Evolutionary conservation across 2,113 vertebrate genomes (phyloP).

Genomic region (Odontesthes bonariensis): DNA sequence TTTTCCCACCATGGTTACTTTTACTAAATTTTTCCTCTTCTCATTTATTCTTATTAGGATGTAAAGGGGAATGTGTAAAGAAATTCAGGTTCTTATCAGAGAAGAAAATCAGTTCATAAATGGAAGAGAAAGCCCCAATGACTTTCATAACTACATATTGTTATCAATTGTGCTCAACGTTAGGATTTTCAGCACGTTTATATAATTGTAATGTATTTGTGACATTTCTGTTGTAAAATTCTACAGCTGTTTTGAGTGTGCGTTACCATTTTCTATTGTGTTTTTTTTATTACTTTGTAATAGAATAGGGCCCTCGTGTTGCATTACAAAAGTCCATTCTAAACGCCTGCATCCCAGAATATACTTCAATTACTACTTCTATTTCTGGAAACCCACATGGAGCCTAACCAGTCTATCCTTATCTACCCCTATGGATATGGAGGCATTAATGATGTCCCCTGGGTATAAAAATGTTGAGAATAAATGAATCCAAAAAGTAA

Average conservation of each 20-base stretch:
- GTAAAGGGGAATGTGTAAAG: not conserved
- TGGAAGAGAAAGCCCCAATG: slow-evolving; percentile 2
- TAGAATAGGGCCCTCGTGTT: not conserved
- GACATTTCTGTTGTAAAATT: not conserved
- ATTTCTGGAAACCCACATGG: slow-evolving; percentile 6
- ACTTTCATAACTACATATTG: not conserved
- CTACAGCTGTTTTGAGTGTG: not conserved
- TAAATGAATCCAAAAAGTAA: slow-evolving; percentile 4
- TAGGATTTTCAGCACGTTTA: not conserved
- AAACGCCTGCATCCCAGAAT: not conserved
- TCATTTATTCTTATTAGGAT: slow-evolving; percentile 3
- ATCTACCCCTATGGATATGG: not conserved
- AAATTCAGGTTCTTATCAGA: slow-evolving; percentile 6
- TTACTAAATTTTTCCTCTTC: not conserved
- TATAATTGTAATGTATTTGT: not conserved
- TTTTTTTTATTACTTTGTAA: not conserved
- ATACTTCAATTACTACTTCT: not conserved
- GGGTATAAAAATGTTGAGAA: slow-evolving; percentile 1
- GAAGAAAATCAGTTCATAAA: slow-evolving; percentile 8
- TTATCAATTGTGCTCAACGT: not conserved
- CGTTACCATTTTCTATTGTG: not conserved
- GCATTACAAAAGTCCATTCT: not conserved
- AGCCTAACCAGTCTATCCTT: not conserved
- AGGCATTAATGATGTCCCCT: not conserved
- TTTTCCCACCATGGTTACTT: not conserved